Base-by-base conservation (phyloP, 2,888 invertebrate genomes). In the Sympetrum striolatum region DNA sequence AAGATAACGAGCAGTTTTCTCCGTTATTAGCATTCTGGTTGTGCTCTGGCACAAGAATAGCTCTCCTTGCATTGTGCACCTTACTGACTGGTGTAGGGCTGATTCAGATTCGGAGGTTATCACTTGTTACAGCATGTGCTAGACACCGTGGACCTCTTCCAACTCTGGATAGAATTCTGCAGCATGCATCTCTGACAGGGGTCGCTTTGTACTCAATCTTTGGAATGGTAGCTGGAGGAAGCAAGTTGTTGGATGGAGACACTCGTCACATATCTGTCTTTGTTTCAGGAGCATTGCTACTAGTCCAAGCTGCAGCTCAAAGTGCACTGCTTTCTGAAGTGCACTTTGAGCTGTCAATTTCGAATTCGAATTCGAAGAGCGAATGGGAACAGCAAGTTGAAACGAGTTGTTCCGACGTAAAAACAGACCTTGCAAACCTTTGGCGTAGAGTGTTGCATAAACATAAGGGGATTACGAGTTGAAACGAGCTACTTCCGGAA, bases 131-230 rank as follows among this genome's bases (percentile, higher is more conserved):
- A 0, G 90, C 82, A 0, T 90, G 81, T 14, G 39, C 64, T 37
- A 82, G 82, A 22, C 90, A 82, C 35, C 82, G 82, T 25, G 64
- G 64, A 91, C 92, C 73, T 92, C 92, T 22, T 86, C 86, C 94
- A 2, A 92, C 93, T 0, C 92, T 95, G 90, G 95, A 95, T 92
- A 93, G 92, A 22, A 92, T 95, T 1, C 92, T 95, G 79, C 93
- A 94, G 12, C 94, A 94, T 90, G 93, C 94, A 0, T 94, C 95
- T 0, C 92, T 94, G 1, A 93, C 94, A 58, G 95, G 95, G 0
- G 94, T 95, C 14, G 94, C 94, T 91, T 91, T 95, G 39, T 95
- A 95, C 91, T 94, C 94, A 0, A 92, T 95, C 3, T 95, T 95
- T 91, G 94, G 95, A 12, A 93, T 95, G 10, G 94, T 94, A 48